Percentiles rank a stretch among this genome's conserved stretches.
Evolutionary conservation across 2,888 invertebrate genomes (phyloP).

Genomic region (Drosophila neoperkinsi): DNA sequence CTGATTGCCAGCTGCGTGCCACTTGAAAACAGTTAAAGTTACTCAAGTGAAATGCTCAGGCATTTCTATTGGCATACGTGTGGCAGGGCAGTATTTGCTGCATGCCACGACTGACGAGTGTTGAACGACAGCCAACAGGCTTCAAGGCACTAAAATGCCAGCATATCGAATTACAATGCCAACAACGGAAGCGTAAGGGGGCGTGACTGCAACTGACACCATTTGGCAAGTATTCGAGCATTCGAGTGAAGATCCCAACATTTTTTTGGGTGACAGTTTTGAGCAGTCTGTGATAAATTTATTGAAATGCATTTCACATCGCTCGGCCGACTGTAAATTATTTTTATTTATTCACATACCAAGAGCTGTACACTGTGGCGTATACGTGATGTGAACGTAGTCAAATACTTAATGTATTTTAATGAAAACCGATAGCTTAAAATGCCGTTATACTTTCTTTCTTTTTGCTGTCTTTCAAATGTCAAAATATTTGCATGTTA

Average conservation of each 20-base stretch:
- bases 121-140: slow-evolving; percentile 65
- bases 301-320: slow-evolving; percentile 49
- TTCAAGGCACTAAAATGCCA: slow-evolving; percentile 12
- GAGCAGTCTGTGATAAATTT: slow-evolving; percentile 30
- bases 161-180: slow-evolving; percentile 64
- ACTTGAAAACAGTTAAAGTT: slow-evolving; percentile 64
- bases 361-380: slow-evolving; percentile 15
- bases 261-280: slow-evolving; percentile 33
- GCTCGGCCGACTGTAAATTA: slow-evolving; percentile 52
- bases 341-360: slow-evolving; percentile 61
- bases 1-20: slow-evolving; percentile 49
- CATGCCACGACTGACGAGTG: slow-evolving; percentile 50
- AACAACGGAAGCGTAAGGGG: slow-evolving; percentile 16
- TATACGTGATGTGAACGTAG: slow-evolving; percentile 37
- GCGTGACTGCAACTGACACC: slow-evolving; percentile 51
- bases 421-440: slow-evolving; percentile 11
- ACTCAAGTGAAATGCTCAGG: slow-evolving; percentile 66
- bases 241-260: slow-evolving; percentile 22
- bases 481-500: slow-evolving; percentile 10
- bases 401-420: slow-evolving; percentile 22
- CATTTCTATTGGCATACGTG: slow-evolving; percentile 68
- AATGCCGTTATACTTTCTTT: neutral
- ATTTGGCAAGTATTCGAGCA: slow-evolving; percentile 45
- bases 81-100: slow-evolving; percentile 18
- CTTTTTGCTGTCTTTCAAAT: slow-evolving; percentile 11